Conservation (phyloP, 2,797 vertebrate species). For the Centropyge bicolor region DNA sequence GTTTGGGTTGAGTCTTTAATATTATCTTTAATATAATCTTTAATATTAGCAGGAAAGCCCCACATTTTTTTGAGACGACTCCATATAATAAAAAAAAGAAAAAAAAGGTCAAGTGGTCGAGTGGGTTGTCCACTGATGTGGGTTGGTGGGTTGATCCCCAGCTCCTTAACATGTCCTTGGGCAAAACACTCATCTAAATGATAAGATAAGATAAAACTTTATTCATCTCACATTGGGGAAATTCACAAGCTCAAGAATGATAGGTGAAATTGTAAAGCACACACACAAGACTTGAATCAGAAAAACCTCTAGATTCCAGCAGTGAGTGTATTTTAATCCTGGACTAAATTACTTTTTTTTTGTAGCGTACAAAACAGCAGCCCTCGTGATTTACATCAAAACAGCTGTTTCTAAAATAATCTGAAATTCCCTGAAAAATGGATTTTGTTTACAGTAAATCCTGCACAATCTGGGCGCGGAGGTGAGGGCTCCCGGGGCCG, state of each 20-base stretch:
- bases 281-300: neutral
- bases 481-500: conserved; percentile 61
- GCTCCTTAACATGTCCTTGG: neutral
- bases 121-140: neutral
- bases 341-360: conserved; percentile 16
- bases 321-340: neutral
- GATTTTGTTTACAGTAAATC: conserved; percentile 77
- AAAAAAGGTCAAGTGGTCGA: neutral
- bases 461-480: conserved; percentile 50
- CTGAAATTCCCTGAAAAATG: conserved; percentile 59
- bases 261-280: neutral
- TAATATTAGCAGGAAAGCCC: neutral
- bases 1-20: neutral
- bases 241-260: neutral
- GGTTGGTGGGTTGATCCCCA: neutral
- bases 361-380: conserved; percentile 24
- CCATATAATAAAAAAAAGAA: neutral
- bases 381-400: conserved; percentile 34
- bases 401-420: conserved; percentile 28
- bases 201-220: no score
- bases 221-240: no score
- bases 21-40: no score
- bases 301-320: neutral
- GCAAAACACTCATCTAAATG: neutral
- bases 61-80: neutral